A percentile compares a stretch with the other conserved stretches of the same genome.
These are phyloP conservation scores for Threskiornis aethiopicus DNA, from an alignment of 2,797 vertebrate genomes.

Conservation along the genomic window DNA sequence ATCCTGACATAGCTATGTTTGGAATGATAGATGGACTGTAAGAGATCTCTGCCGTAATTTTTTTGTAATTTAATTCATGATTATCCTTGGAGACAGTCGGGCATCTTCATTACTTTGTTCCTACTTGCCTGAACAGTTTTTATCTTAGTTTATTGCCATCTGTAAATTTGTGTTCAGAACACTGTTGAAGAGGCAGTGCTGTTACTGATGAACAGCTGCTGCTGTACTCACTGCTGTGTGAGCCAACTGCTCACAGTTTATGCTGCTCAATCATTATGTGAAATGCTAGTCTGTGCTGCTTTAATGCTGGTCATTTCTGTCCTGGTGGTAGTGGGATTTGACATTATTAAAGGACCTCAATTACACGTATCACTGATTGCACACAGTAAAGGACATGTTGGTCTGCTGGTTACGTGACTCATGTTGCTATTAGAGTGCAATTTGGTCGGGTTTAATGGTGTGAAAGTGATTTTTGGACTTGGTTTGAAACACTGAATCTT, in stretches of 20 bases:
- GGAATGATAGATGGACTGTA: not conserved
- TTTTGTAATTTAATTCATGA: not conserved
- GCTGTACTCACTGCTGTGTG: not conserved
- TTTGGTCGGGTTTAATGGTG: not conserved
- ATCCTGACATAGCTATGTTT: not conserved
- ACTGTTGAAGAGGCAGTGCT: not conserved
- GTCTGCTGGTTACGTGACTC: not conserved
- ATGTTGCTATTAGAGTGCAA: not conserved
- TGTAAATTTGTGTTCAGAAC: not conserved
- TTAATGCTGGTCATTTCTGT: not conserved
- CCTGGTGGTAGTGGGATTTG: not conserved
- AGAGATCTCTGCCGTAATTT: not conserved
- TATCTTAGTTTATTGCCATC: not conserved
- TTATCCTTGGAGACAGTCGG: not conserved
- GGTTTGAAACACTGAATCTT: not conserved
- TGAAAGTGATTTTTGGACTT: not conserved
- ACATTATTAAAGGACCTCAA: not conserved
- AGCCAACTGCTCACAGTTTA: not conserved
- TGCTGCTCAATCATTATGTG: not conserved
- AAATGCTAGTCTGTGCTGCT: not conserved
- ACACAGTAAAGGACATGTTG: not conserved
- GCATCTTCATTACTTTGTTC: not conserved
- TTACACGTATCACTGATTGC: not conserved
- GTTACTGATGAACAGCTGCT: slow-evolving; percentile 6
- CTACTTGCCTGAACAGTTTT: not conserved